Base-by-base conservation (phyloP, 1,140 invertebrate genomes). In the Diploscapter pachys region DNA sequence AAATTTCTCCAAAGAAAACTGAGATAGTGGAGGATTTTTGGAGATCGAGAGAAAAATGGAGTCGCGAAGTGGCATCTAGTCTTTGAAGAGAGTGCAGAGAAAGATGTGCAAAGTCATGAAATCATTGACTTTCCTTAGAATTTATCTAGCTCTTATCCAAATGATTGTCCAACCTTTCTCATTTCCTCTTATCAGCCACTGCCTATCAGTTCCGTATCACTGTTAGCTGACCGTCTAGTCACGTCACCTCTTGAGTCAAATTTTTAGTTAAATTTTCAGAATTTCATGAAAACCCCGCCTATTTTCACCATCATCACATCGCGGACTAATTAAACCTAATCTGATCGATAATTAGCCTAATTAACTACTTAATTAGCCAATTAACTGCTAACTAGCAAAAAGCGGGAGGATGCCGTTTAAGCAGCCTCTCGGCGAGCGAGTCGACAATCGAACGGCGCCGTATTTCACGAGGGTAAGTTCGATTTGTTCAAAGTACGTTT, bases 381-480 rank as follows among this genome's bases (percentile, higher is more conserved):
- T 59, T 59, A 59, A 59, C 57, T 59, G 9, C 9, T 59, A 11
- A 59, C 57, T 59, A 62, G 63, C 63, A 66, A 62, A n/a, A 8
- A 61, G 62, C 55, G 71, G 51, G 55, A 77, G 50, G 6, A 82
- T 82, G 81, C 81, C 81, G 51, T 82, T 82, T 63, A 83, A 83
- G 66, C 71, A 70, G 70, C 81, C 81, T 59, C 75, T 83, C 50
- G 81, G 81, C 64, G 81, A 82, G 67, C 70, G 81, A 55, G 80
- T 76, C 61, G 75, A 74, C 49, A 83, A 83, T 68, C 82, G 79
- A 65, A 65, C 75, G 8, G 77, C 80, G 48, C 82, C 82, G 56
- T 82, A 57, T 69, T 83, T 83, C 71, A 79, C 81, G 55, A 67
- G 81, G 79, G 81, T 82, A 71, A 64, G 77, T 31, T 4, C 52